A percentile compares a stretch with the other conserved stretches of the same genome.
phyloP scores from a whole-genome alignment of 2,797 vertebrate species.

The Hippopotamyrus pictus region DNA sequence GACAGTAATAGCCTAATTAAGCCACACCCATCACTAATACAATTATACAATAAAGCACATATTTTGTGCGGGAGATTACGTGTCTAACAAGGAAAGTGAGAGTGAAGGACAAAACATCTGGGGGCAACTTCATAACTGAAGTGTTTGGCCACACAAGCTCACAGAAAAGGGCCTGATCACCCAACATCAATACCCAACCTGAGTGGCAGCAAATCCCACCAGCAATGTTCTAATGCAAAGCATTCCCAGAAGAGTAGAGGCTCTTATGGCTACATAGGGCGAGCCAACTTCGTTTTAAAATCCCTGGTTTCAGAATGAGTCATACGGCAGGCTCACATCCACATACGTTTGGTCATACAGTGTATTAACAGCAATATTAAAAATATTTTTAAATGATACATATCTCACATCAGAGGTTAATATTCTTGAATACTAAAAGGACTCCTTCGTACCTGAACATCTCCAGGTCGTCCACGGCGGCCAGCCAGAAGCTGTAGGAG shows the following conservation, averaged over 20 bases:
- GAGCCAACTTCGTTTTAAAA: background rate
- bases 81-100: background rate
- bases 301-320: background rate
- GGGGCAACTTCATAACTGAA: background rate
- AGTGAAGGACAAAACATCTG: background rate
- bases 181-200: background rate
- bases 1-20: background rate
- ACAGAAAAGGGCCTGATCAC: background rate
- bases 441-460: conserved; percentile 84
- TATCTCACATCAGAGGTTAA: background rate
- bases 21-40: background rate
- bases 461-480: conserved; percentile 80
- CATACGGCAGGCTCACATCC: background rate
- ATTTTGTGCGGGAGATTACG: too few relatives aligned
- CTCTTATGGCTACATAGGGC: background rate
- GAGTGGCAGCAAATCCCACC: background rate
- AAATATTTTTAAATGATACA: background rate
- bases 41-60: background rate
- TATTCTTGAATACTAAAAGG: background rate
- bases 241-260: background rate
- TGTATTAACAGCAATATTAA: background rate
- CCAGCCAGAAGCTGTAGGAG: conserved; percentile 97
- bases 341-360: background rate
- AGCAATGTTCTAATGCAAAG: background rate
- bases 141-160: background rate